Evolutionary conservation across 2,888 invertebrate genomes (phyloP).

Genomic region (Cephus runcator): DNA sequence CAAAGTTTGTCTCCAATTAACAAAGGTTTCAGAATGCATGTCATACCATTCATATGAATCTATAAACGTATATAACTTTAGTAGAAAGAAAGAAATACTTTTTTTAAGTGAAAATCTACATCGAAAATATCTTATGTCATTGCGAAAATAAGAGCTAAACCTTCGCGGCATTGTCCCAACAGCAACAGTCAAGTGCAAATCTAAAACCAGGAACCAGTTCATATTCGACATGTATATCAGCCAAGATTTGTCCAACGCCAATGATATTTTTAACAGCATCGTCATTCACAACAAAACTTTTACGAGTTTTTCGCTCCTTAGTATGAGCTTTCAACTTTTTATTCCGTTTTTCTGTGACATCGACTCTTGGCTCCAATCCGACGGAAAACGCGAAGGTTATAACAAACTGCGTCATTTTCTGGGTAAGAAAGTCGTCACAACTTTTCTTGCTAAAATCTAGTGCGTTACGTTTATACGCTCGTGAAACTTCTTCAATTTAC

Average conservation of each 20-base stretch:
- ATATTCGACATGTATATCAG: background rate
- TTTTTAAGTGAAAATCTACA: background rate
- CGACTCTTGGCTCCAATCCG: background rate
- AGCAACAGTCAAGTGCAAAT: background rate
- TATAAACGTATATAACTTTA: background rate
- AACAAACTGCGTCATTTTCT: background rate
- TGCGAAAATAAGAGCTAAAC: background rate
- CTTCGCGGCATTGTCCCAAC: background rate
- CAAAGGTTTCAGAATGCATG: background rate
- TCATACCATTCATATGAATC: background rate
- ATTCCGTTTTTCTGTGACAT: background rate
- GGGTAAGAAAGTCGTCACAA: background rate
- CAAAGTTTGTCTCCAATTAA: background rate
- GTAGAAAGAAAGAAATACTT: background rate
- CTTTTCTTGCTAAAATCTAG: background rate
- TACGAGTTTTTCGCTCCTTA: background rate
- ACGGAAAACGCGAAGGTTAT: background rate
- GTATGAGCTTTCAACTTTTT: background rate
- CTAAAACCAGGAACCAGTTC: background rate
- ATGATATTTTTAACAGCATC: background rate
- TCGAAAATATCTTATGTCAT: background rate
- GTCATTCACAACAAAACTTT: background rate
- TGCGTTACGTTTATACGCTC: background rate
- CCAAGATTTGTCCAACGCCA: background rate
- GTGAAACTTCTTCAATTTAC: background rate